These are phyloP conservation scores for Aphidius gifuensis DNA, from an alignment of 1,140 invertebrate genomes.

Conservation along the genomic window DNA sequence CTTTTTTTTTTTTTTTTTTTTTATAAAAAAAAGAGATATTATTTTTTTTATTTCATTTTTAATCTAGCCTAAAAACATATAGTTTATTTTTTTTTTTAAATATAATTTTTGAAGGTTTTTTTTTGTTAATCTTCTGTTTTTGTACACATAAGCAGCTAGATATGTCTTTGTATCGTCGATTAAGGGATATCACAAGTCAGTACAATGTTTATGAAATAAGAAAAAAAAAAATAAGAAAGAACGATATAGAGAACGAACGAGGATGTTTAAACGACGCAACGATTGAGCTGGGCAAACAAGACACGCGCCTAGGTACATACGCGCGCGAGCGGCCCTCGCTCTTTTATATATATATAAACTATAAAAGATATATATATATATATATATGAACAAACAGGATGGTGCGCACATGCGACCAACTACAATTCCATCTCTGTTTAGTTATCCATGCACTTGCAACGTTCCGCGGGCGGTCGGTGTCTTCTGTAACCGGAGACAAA, in stretches of 20 bases:
- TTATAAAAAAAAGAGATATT: no score
- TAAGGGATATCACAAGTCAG: neutral
- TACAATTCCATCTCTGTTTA: slow-evolving; percentile 1
- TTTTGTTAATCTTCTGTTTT: no score
- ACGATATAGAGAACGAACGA: neutral
- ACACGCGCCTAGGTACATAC: slow-evolving; percentile 22
- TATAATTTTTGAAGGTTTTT: no score
- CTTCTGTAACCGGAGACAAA: slow-evolving; percentile 12
- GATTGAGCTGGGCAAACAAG: slow-evolving; percentile 21
- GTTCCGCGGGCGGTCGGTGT: slow-evolving; percentile 17
- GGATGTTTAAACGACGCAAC: slow-evolving; percentile 20
- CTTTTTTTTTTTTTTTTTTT: no score
- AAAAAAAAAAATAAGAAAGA: slow-evolving; percentile 4
- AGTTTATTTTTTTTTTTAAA: no score
- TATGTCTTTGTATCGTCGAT: slow-evolving; percentile 5
- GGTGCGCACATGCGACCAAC: slow-evolving; percentile 12
- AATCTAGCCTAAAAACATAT: no score
- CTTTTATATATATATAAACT: slow-evolving; percentile 21
- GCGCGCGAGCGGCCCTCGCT: slow-evolving; percentile 14
- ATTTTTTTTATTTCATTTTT: no score
- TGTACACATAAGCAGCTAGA: no score
- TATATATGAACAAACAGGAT: neutral
- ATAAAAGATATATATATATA: neutral
- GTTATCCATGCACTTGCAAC: slow-evolving; percentile 16
- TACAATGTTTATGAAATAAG: neutral